Conservation (phyloP, 2,888 invertebrate species). For the Vesta saturnalis region DNA sequence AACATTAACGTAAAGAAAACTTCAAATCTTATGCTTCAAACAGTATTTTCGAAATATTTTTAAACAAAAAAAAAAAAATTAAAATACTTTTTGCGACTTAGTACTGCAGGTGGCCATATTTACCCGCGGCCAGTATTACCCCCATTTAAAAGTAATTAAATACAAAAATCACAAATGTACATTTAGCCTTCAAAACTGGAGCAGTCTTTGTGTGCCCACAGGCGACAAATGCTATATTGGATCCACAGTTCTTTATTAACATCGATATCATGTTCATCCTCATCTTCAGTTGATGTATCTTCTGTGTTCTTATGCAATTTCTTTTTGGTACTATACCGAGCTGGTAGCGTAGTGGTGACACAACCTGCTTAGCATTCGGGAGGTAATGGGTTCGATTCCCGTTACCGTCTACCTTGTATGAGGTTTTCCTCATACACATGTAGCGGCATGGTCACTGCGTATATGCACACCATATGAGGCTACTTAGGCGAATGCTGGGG, state of each 20-base stretch:
- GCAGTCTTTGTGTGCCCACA: neutral
- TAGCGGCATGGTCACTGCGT: too few species aligned
- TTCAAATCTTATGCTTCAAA: too few species aligned
- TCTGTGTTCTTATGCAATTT: too few species aligned
- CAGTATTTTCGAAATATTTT: neutral
- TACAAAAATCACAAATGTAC: constrained; percentile 2
- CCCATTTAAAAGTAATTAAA: neutral
- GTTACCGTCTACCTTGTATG: too few species aligned
- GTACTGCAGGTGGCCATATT: neutral
- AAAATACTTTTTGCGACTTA: neutral
- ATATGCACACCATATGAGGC: too few species aligned
- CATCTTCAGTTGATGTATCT: neutral
- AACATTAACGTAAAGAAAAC: too few species aligned
- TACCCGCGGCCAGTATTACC: neutral
- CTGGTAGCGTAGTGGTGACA: too few species aligned
- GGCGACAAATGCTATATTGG: constrained; percentile 4
- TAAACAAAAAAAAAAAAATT: neutral
- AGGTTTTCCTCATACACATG: too few species aligned
- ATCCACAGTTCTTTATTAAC: neutral
- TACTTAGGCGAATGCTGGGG: too few species aligned
- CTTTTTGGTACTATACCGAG: too few species aligned
- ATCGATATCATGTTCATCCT: neutral
- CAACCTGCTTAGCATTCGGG: too few species aligned
- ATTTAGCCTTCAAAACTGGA: neutral
- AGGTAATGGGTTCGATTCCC: too few species aligned